Conservation (phyloP, 2,113 vertebrate species). For the Rhodinocichla rosea region DNA sequence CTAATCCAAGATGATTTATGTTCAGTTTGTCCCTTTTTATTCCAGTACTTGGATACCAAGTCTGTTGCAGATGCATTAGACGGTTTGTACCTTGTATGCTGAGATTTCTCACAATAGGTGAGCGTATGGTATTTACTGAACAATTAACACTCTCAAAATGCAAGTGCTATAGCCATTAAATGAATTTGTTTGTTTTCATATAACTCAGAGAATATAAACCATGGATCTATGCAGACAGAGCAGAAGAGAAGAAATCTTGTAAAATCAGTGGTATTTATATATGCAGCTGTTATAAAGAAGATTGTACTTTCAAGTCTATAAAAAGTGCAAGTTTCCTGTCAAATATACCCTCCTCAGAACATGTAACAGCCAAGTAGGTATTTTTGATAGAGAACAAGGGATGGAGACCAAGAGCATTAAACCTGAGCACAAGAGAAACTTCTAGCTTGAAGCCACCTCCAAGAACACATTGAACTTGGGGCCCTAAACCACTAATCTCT, state of each 20-base stretch:
- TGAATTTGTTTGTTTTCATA: neutral
- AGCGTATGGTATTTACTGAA: neutral
- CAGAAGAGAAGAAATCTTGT: neutral
- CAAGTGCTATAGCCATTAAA: neutral
- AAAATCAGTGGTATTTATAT: neutral
- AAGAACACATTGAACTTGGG: neutral
- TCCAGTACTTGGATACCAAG: neutral
- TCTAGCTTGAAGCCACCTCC: neutral
- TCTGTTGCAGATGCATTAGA: neutral
- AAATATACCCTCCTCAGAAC: neutral
- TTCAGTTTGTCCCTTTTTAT: neutral
- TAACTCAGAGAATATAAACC: neutral
- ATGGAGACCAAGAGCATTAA: neutral
- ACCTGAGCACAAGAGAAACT: neutral
- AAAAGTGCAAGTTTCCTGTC: neutral
- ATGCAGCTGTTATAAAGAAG: neutral
- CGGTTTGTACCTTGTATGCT: neutral
- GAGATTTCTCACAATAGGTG: neutral
- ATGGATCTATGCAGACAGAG: neutral
- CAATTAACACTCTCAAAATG: neutral
- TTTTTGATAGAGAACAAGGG: neutral
- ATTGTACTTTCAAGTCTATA: neutral
- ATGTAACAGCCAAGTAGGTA: neutral
- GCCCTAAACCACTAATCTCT: slow-evolving; percentile 12
- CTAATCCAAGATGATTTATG: neutral